Percentiles rank a stretch among this genome's conserved stretches.
phyloP scores from a whole-genome alignment of 1,140 invertebrate species.

The Drosophila kikkawai region DNA sequence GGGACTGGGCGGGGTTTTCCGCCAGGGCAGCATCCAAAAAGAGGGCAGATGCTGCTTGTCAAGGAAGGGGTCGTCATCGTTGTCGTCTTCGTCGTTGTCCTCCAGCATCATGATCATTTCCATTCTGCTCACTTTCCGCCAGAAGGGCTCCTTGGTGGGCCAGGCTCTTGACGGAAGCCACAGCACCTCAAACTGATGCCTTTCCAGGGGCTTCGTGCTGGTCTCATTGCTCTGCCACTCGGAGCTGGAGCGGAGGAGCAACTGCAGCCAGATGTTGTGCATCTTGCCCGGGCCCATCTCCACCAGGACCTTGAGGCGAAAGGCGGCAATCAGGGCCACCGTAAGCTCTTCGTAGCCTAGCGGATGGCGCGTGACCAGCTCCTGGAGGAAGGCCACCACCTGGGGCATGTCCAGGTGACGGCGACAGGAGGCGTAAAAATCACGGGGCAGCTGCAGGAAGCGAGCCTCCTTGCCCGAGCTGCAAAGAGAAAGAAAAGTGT shows the following conservation, averaged over 20 bases:
- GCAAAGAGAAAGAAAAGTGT: neutral
- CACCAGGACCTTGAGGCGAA: neutral
- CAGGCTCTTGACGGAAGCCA: neutral
- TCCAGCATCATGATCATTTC: neutral
- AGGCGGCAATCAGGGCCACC: constrained; percentile 26
- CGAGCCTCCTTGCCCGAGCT: neutral
- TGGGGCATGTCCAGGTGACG: neutral
- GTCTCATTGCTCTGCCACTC: neutral
- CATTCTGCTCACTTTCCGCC: neutral
- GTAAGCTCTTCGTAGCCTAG: neutral
- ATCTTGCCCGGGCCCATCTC: neutral
- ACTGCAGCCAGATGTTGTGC: neutral
- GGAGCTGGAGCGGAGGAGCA: neutral
- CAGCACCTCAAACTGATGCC: constrained; percentile 11
- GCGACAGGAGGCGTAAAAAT: constrained; percentile 50
- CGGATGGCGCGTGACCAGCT: neutral
- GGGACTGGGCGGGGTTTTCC: neutral
- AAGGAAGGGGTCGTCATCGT: neutral
- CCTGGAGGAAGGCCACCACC: constrained; percentile 5
- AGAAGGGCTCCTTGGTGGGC: neutral
- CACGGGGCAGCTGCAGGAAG: constrained; percentile 35
- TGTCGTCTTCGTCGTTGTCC: neutral
- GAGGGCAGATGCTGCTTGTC: neutral
- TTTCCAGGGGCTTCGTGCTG: neutral
- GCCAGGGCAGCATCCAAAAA: constrained; percentile 31